Evolutionary conservation across 2,888 invertebrate species (phyloP), one percentile per base, ranked within the genome.

Genomic region (Tribolium freemani): DNA sequence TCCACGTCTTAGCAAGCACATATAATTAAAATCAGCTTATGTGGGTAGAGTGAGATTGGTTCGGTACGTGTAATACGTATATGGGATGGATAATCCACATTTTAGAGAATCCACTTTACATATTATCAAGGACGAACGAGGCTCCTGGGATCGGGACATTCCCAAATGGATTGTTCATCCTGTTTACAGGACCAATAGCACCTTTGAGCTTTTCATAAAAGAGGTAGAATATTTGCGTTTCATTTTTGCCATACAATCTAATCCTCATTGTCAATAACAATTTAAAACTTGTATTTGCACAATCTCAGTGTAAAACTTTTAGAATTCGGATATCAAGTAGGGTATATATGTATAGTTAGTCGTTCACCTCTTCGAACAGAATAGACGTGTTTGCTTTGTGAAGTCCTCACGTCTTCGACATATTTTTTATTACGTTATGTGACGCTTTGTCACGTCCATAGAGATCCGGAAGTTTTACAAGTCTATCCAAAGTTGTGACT

Each of bases 401-500:
- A 56, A 30, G 31, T 56, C 54, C 31, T 56, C 54, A 56, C 54
- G 54, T 31, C 54, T 21, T 31, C 26, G 11, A 56, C 31, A 56
- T 31, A 56, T 56, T 56, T 56, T 56, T 56, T 56, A 56, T 56
- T 56, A 31, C 54, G 54, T 56, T 56, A 56, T 56, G 31, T 56
- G 54, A 21, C n/a, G 16, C 54, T 56, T 31, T 56, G 54, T 56
- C 54, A 56, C 54, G 54, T 56, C 21, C 54, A 31, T 10, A n/a
- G 54, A 31, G n/a, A n/a, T 56, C 54, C 31, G n/a, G 30, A 56
- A 56, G 31, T 31, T 56, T 31, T 10, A 10, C n/a, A 56, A 26
- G 26, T 56, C 5, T 31, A 56, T 21, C 48, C 16, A 11, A 48
- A 13, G 48, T 48, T 48, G 16, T 56, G 11, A 21, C 21, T 31